Base-by-base conservation (phyloP, 2,888 invertebrate genomes). In the Plemyria rubiginata region DNA sequence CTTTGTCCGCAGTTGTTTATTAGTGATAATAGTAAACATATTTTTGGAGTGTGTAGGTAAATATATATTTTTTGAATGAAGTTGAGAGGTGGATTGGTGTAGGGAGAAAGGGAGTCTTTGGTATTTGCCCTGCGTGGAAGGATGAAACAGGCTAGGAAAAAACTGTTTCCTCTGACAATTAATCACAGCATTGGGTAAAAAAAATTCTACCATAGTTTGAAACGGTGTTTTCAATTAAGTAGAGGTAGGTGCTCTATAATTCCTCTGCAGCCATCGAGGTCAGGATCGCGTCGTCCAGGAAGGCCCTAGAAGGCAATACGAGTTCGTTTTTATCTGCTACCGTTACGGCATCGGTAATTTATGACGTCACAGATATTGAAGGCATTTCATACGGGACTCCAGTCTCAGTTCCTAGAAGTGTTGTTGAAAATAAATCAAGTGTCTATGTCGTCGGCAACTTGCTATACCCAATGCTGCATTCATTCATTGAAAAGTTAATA, bases 281-380 rank as follows among this genome's bases (percentile, higher is more conserved):
- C 67, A 68, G 67, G 63, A 65, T 48, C 56, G 55, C 65, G 40
- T 46, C 43, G 32, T 49, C 52, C 72, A 72, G 71, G 70, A 73
- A 70, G 68, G 54, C 74, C 69, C 11, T 73, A 74, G 41, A 73
- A 65, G 75, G 74, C 16, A 43, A 63, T 55, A 54, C 68, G 32
- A 68, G 68, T 67, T 48, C 65, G 65, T 75, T 75, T 74, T 75
- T 70, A 70, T 54, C 38, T 11, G 29, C 52, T 66, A 74, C 76
- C 73, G 74, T 75, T 74, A 75, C 58, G 29, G 52, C 57, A 61
- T 62, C 69, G 59, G 70, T 68, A 57, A 66, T 56, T 56, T 66
- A 62, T 65, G 72, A 71, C 68, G 70, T 73, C 72, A 72, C 61
- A 56, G 54, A 54, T 61, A 60, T 61, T 60, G 57, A 54, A 46